phyloP scores from a whole-genome alignment of 2,113 vertebrate species.

The Oreochromis aureus region DNA sequence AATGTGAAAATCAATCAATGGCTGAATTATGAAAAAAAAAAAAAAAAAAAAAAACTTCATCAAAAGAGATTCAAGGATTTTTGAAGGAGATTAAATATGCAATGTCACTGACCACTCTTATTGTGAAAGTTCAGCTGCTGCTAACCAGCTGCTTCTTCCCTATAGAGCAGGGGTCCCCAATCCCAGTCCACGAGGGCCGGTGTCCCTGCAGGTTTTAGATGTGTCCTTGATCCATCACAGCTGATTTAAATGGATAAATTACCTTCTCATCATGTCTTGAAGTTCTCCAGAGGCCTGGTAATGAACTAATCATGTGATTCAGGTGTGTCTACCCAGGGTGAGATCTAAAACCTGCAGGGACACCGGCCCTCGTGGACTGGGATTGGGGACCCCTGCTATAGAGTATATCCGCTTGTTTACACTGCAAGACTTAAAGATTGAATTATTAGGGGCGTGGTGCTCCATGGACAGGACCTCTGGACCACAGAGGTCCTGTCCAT shows the following conservation, averaged over 20 bases:
- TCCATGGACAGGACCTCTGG: not conserved
- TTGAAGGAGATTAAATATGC: not conserved
- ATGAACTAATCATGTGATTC: no score
- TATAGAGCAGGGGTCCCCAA: no score
- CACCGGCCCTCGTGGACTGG: no score
- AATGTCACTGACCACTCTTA: not conserved
- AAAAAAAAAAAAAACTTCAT: not conserved
- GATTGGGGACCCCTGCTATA: no score
- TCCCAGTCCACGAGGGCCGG: no score
- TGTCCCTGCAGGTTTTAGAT: no score
- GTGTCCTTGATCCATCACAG: no score
- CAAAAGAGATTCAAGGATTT: not conserved
- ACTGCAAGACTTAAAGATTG: not conserved
- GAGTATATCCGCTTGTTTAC: not conserved
- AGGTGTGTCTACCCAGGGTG: no score
- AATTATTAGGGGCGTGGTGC: not conserved
- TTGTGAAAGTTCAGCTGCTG: not conserved
- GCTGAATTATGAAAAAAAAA: not conserved
- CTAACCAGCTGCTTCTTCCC: not conserved
- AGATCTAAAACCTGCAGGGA: no score
- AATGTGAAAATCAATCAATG: not conserved
- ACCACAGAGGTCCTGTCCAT: not conserved
- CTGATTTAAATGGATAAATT: no score
- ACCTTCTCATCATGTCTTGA: no score
- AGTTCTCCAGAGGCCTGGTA: no score